A percentile compares a stretch with the other conserved stretches of the same genome.
Conservation (phyloP, 2,113 vertebrate species). For the Solea senegalensis region DNA sequence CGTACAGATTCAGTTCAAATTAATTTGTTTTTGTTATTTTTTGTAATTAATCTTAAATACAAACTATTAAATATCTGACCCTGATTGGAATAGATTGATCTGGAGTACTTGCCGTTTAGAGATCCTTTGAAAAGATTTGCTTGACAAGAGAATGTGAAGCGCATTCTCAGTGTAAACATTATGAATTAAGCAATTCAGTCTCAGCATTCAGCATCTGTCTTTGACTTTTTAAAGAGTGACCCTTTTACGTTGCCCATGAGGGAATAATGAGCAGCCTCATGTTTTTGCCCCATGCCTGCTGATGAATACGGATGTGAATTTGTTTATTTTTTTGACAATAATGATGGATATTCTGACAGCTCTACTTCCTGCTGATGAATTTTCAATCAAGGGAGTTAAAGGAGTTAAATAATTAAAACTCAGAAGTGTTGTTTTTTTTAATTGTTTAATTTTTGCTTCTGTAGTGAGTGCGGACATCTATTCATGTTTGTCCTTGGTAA, state of each 20-base stretch:
- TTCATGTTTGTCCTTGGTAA: conserved; percentile 23
- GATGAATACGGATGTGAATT: conserved; percentile 71
- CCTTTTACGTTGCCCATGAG: conserved; percentile 60
- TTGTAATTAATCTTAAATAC: too few species aligned
- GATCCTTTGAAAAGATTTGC: conserved; percentile 8
- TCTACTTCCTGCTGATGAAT: conserved; percentile 49
- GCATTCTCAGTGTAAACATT: not conserved
- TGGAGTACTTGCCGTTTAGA: conserved; percentile 20
- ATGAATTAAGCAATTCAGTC: conserved; percentile 12
- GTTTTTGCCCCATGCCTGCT: conserved; percentile 48
- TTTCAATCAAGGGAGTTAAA: conserved; percentile 16
- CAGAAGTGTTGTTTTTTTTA: not conserved
- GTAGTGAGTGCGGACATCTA: conserved; percentile 6
- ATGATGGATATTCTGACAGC: conserved; percentile 72
- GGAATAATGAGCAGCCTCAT: conserved; percentile 67
- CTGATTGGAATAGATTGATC: conserved; percentile 19
- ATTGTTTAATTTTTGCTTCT: conserved; percentile 9
- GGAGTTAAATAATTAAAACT: too few species aligned
- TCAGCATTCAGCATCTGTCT: conserved; percentile 62
- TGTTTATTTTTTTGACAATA: conserved; percentile 54
- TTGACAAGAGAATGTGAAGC: not conserved
- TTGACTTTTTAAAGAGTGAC: conserved; percentile 70
- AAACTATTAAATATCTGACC: conserved; percentile 28
- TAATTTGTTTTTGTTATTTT: too few species aligned
- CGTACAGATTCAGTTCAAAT: too few species aligned